These are phyloP conservation scores for Rynchops niger DNA, from an alignment of 2,113 vertebrate species.

Conservation along the genomic window DNA sequence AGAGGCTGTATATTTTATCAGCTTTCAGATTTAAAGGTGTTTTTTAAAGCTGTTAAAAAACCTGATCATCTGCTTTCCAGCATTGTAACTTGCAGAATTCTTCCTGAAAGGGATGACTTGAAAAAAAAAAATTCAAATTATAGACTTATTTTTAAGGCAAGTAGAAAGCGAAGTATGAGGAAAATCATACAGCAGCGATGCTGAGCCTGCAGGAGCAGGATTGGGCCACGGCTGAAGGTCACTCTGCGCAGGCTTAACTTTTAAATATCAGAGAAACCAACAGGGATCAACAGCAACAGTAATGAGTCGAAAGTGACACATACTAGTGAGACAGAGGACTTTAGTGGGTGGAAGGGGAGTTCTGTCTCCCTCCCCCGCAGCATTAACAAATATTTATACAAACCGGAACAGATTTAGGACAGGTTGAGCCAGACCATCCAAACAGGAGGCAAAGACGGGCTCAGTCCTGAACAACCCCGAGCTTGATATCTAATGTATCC, in stretches of 20 bases:
- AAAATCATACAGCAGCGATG: neutral
- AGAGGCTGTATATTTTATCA: neutral
- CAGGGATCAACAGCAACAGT: neutral
- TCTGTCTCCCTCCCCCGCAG: neutral
- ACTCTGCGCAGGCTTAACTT: neutral
- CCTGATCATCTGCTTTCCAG: neutral
- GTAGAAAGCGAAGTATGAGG: neutral
- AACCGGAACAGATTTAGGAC: constrained; percentile 11
- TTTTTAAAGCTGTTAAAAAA: neutral
- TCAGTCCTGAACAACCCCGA: rapidly evolving
- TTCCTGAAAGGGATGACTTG: neutral
- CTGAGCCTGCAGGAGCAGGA: neutral
- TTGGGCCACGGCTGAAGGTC: neutral
- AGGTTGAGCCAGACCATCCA: neutral
- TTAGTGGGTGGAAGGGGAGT: neutral
- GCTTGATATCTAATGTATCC: neutral
- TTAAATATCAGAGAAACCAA: neutral
- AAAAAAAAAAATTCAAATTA: neutral
- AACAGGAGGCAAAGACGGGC: neutral
- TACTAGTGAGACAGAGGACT: neutral
- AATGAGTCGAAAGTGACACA: neutral
- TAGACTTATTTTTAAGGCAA: neutral
- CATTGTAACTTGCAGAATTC: neutral
- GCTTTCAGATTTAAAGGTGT: neutral
- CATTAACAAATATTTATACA: constrained; percentile 33